Base-by-base conservation (phyloP, 2,797 vertebrate species). In the Pseudopleuronectes americanus region DNA sequence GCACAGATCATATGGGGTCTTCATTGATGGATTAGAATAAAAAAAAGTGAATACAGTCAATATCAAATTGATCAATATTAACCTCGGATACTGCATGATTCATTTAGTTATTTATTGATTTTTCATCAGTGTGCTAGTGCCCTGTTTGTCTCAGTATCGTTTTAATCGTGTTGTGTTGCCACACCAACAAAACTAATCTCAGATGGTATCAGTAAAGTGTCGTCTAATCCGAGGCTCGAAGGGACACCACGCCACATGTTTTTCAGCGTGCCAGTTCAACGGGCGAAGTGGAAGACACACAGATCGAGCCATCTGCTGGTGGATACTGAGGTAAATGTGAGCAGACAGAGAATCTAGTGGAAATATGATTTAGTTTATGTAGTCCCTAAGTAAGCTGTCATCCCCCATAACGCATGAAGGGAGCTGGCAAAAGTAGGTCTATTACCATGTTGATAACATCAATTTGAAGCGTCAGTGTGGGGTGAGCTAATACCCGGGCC, bases 331-430 rank as follows among this genome's bases (percentile, higher is more conserved):
- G 64, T 88, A 87, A 85, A 91, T 88, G 62, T 61, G 69, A 84
- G 78, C 76, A 79, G 91, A 92, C 90, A 91, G 82, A 84, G 67
- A 78, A 88, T 83, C 76, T 51, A 79, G 81, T 76, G 87, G 72
- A 91, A 91, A 91, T 93, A 89, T 92, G 89, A 90, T 90, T 86
- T 77, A 68, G 81, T 92, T 91, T 87, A 90, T 92, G 84, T 89
- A 76, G 84, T 86, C 84, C 79, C 80, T 89, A 85, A 92, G 80
- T 90, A 88, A 89, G 82, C 83, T 94, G 91, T 92, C 91, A 89
- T 84, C 41, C 58, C 64, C 71, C 53, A 86, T 93, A 91, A 90
- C 80, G 76, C 79, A 78, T 86, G 83, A 89, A 57, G 84, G 76
- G 87, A 87, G 77, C 23, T 78, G 76, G 83, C 81, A 80, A 91